These are phyloP conservation scores for Spizaetus ornatus DNA, from an alignment of 2,113 vertebrate species.

Conservation along the genomic window DNA sequence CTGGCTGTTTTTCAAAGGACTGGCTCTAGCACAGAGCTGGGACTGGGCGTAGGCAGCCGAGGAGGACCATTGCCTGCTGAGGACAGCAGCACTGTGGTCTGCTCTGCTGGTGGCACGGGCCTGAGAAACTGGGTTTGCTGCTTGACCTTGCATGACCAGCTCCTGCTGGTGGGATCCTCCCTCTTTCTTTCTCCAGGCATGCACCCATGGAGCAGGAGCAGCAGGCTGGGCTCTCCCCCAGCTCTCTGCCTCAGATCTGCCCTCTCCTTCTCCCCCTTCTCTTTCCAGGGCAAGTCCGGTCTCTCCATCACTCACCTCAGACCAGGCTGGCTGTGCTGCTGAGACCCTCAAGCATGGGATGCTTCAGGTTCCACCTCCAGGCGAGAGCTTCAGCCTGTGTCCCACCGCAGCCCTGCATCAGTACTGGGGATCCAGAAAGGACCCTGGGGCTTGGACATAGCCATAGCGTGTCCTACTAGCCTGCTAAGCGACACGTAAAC, in stretches of 20 bases:
- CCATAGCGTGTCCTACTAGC: neutral
- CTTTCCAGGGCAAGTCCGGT: neutral
- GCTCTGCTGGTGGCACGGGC: neutral
- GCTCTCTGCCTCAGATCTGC: neutral
- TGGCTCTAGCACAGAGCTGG: neutral
- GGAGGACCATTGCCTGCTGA: neutral
- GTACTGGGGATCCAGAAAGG: neutral
- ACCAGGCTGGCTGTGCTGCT: neutral
- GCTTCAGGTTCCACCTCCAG: neutral
- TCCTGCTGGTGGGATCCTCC: neutral
- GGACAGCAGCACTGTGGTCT: neutral
- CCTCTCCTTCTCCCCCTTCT: neutral
- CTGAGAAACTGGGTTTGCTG: neutral
- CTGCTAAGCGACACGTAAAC: neutral
- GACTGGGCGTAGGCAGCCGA: neutral
- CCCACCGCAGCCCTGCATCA: neutral
- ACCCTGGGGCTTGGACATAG: neutral
- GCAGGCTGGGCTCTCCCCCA: neutral
- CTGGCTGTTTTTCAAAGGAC: neutral
- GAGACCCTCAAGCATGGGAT: neutral
- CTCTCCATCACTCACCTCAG: neutral
- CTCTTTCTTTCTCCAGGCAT: neutral
- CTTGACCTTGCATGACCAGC: neutral
- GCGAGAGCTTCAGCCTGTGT: neutral
- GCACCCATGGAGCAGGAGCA: neutral